phyloP scores from a whole-genome alignment of 2,113 vertebrate genomes.

The Eptesicus fuscus region DNA sequence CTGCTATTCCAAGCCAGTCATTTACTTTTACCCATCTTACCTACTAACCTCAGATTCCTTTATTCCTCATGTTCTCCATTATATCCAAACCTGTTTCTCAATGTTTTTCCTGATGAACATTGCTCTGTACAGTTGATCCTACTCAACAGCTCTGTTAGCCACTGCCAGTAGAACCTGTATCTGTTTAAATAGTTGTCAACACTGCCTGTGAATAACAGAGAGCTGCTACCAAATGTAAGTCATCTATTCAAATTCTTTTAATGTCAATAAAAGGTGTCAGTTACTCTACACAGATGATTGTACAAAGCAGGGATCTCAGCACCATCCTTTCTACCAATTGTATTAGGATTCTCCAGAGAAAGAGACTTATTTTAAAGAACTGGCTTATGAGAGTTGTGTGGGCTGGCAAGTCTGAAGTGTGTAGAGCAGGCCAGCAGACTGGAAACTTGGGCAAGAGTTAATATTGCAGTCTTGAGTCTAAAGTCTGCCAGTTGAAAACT shows the following conservation, averaged over 20 bases:
- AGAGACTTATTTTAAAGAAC: neutral
- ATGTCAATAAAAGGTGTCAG: neutral
- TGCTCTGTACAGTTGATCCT: neutral
- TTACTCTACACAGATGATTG: neutral
- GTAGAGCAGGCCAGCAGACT: neutral
- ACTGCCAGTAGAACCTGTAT: neutral
- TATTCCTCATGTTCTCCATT: neutral
- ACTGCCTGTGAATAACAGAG: neutral
- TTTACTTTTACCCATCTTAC: neutral
- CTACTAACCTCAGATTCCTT: neutral
- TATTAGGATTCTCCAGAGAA: neutral
- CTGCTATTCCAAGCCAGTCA: neutral
- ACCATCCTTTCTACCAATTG: neutral
- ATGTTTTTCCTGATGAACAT: neutral
- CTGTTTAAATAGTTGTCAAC: neutral
- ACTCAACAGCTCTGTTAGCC: neutral
- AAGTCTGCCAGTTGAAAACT: neutral
- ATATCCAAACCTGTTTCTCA: neutral
- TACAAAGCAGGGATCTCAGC: neutral
- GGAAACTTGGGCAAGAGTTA: neutral
- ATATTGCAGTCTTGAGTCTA: neutral
- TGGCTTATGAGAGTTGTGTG: neutral
- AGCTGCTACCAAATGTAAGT: neutral
- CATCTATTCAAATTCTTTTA: neutral
- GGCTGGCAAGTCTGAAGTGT: neutral